phyloP scores from a whole-genome alignment of 2,797 vertebrate genomes.

The Melanotaenia parkinsoni region DNA sequence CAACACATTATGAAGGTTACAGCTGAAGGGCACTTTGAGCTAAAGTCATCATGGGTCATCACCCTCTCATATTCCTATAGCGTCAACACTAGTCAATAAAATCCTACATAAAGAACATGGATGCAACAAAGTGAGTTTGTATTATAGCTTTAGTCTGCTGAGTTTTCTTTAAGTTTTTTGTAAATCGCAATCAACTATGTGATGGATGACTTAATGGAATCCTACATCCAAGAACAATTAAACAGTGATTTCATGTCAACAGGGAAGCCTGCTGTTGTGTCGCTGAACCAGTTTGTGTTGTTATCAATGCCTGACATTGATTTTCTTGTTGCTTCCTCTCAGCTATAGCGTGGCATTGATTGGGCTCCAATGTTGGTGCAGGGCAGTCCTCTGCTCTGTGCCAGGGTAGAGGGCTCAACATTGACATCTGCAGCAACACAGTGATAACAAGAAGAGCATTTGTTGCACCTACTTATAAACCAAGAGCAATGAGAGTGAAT shows the following conservation, averaged over 20 bases:
- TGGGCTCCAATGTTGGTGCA: slow-evolving; percentile 51
- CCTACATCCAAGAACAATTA: neutral
- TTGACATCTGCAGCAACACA: slow-evolving; percentile 27
- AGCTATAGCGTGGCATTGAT: slow-evolving; percentile 72
- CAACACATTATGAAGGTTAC: slow-evolving; percentile 45
- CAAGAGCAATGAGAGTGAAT: slow-evolving; percentile 20
- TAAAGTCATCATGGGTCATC: slow-evolving; percentile 56
- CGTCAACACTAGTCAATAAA: slow-evolving; percentile 66
- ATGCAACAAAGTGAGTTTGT: slow-evolving; percentile 49
- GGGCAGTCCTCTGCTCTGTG: slow-evolving; percentile 58
- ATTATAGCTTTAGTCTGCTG: slow-evolving; percentile 12
- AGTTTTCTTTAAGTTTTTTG: slow-evolving; percentile 8
- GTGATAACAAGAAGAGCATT: slow-evolving; percentile 21
- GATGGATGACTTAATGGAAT: slow-evolving; percentile 8
- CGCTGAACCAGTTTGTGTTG: slow-evolving; percentile 58
- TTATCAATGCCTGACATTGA: slow-evolving; percentile 72
- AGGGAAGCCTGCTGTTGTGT: slow-evolving; percentile 43
- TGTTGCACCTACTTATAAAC: slow-evolving; percentile 41
- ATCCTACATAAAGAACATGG: slow-evolving; percentile 52
- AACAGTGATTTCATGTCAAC: slow-evolving; percentile 41
- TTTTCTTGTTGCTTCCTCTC: slow-evolving; percentile 62
- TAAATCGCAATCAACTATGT: neutral
- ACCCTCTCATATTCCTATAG: slow-evolving; percentile 34
- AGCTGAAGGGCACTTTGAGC: slow-evolving; percentile 56
- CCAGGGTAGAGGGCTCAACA: slow-evolving; percentile 55